Evolutionary conservation across 2,113 vertebrate genomes (phyloP), one percentile per base, ranked within the genome.

Genomic region (Equus przewalskii): DNA sequence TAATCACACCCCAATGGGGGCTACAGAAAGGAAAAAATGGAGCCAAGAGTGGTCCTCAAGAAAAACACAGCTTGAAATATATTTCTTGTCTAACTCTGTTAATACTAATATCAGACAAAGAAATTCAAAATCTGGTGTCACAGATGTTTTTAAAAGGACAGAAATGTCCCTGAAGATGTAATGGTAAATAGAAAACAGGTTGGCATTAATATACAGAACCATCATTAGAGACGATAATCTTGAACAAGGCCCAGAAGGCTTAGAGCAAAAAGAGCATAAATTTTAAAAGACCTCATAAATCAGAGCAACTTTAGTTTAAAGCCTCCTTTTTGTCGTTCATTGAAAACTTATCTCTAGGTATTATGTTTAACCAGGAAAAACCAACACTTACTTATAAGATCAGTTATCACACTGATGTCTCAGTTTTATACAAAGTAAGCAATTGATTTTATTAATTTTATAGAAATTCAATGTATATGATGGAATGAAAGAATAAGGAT

Each of bases 171-270:
- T 60, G n/a, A 46, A 85, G 81, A 80, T 41, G 30, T 33, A 62
- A 21, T 33, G 79, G 89, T 92, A 97, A 97, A 96, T 60, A 86
- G 97, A 96, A 96, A 97, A 84, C 97, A 91, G 79, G 91, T 46
- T 89, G 93, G 11, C 60, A 46, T 90, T 98, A 96, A 73, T 73
- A 73, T 64, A 82, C 6, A 95, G n/a, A 96, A 24, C 22, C 56
- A 30, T 64, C 41, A 14, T 62, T 81, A 64, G 65, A 30, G 26
- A 62, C 60, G 30, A 30, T 46, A 90, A 94, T 96, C 6, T 93
- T 96, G 72, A 98, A 90, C 89, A 97, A 96, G 56, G 3, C 89
- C 92, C 91, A 84, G 14, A 88, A 62, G 94, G 64, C 69, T 69
- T 54, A 36, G 11, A 58, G 4, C 3, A 2, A 89, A 91, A 96